Percentiles rank a stretch among this genome's conserved stretches.
phyloP scores from a whole-genome alignment of 2,113 vertebrate genomes.

The Embiotoca jacksoni region DNA sequence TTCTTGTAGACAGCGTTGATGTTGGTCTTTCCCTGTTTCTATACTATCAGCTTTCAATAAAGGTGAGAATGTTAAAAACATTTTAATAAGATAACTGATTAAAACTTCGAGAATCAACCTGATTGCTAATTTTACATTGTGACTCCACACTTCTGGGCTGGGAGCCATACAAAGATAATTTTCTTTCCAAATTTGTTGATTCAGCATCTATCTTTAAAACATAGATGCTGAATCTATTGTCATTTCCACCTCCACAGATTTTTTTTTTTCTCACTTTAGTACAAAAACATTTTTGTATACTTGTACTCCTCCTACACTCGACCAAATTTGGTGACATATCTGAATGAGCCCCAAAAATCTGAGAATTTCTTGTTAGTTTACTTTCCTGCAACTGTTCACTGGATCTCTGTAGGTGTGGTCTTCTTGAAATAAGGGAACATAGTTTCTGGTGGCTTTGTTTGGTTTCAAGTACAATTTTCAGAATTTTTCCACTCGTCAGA shows the following conservation, averaged over 20 bases:
- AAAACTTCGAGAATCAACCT: neutral
- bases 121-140: neutral
- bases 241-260: conserved; percentile 15
- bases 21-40: too few relatives aligned
- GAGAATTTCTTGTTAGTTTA: neutral
- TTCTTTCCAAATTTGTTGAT: neutral
- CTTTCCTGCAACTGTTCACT: neutral
- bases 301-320: neutral
- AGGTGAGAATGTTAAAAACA: too few relatives aligned
- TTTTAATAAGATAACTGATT: neutral
- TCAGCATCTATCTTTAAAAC: neutral
- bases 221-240: neutral
- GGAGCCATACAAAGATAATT: neutral
- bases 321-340: neutral
- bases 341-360: neutral
- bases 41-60: too few relatives aligned
- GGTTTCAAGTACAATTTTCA: neutral
- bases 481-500: too few relatives aligned
- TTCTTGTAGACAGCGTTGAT: too few relatives aligned
- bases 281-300: neutral
- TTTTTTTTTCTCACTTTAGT: neutral
- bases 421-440: too few relatives aligned
- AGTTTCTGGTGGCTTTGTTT: neutral
- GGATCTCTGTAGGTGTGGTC: neutral
- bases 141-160: neutral